phyloP scores from a whole-genome alignment of 1,140 invertebrate genomes.

The Neotoxoptera formosana region DNA sequence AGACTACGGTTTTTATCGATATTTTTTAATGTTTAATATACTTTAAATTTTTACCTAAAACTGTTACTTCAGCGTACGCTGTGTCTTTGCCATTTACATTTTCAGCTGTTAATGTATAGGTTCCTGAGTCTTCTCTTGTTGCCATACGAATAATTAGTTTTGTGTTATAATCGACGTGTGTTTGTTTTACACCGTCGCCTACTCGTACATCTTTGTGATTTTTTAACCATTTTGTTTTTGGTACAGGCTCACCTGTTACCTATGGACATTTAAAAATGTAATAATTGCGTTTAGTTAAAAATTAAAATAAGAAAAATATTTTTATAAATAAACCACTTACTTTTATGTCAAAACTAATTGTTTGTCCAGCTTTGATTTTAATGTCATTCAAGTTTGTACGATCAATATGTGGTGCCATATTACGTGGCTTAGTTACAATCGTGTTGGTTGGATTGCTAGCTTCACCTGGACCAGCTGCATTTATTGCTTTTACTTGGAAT shows the following conservation, averaged over 20 bases:
- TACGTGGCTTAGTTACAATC: conserved; percentile 88
- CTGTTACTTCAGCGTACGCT: conserved; percentile 89
- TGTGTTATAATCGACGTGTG: conserved; percentile 88
- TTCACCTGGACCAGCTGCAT: conserved; percentile 92
- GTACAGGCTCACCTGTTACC: conserved; percentile 87
- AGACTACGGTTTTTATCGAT: not conserved
- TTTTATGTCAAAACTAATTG: conserved; percentile 82
- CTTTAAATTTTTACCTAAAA: conserved; percentile 70
- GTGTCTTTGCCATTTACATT: conserved; percentile 93
- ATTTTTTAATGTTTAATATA: not conserved
- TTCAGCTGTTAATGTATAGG: conserved; percentile 90
- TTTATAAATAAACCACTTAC: conserved; percentile 61
- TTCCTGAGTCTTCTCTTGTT: conserved; percentile 86
- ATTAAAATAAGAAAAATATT: not conserved
- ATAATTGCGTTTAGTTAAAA: not conserved
- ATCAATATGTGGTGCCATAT: conserved; percentile 86
- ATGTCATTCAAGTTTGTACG: conserved; percentile 84
- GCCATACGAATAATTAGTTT: conserved; percentile 86
- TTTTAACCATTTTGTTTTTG: conserved; percentile 87
- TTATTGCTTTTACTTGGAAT: conserved; percentile 89
- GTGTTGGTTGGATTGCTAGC: conserved; percentile 87
- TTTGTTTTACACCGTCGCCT: conserved; percentile 76
- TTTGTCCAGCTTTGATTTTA: conserved; percentile 88
- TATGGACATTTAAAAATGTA: not conserved
- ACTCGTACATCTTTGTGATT: conserved; percentile 77